Evolutionary conservation across 2,888 invertebrate species (phyloP).

Genomic region (Parapristionchus giblindavisi): DNA sequence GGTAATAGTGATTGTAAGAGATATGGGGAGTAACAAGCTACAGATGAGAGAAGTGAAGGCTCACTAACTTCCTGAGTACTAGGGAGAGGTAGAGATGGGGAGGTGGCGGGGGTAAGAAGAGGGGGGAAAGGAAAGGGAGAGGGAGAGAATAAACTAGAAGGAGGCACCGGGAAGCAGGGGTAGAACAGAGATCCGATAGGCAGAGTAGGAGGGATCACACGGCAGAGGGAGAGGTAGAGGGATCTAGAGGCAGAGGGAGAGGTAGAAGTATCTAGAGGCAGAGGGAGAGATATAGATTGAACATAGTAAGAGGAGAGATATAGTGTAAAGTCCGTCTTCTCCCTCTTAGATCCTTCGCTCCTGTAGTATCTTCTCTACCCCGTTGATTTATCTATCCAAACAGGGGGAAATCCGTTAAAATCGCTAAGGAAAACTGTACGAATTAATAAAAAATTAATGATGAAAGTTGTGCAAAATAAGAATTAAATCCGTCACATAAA

Average conservation of each 20-base stretch:
- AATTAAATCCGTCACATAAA: no score
- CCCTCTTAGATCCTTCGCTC: no score
- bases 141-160: background rate
- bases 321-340: no score
- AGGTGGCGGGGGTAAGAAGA: background rate
- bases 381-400: no score
- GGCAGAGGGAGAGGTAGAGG: background rate
- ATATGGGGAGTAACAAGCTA: background rate
- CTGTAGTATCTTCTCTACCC: no score
- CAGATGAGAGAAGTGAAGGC: no score
- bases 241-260: conserved; percentile 13
- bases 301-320: background rate
- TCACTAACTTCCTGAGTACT: no score
- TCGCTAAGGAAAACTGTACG: no score
- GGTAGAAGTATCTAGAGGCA: background rate
- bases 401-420: no score
- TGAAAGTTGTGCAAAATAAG: no score
- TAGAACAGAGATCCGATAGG: background rate
- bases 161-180: background rate
- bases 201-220: background rate
- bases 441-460: no score
- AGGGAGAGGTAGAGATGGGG: background rate
- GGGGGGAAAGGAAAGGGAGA: background rate
- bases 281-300: background rate
- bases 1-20: conserved; percentile 1